Conservation (phyloP, 2,797 vertebrate genomes). For the Nannoperca obscura region DNA sequence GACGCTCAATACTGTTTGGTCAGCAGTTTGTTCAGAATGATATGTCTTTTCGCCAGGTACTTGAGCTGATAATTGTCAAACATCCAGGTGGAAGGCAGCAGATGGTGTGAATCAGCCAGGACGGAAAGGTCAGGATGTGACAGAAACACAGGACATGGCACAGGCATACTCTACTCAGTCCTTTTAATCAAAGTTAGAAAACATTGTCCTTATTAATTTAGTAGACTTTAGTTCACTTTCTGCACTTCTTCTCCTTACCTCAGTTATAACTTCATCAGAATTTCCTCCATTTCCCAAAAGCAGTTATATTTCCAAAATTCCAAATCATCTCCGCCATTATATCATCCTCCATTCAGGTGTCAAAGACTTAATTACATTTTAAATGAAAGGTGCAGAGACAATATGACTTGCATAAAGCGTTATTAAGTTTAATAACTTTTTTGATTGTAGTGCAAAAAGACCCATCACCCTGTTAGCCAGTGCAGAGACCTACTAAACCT, state of each 20-base stretch:
- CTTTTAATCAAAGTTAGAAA: not conserved
- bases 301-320: constrained; percentile 29
- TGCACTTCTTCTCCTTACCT: not conserved
- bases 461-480: constrained; percentile 31
- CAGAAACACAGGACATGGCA: constrained; percentile 9
- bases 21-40: constrained; percentile 48
- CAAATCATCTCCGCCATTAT: constrained; percentile 32
- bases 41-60: constrained; percentile 43
- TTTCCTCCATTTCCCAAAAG: not conserved
- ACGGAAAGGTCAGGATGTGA: constrained; percentile 25
- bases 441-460: constrained; percentile 45
- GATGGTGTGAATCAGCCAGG: constrained; percentile 32
- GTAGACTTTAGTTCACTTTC: too few relatives aligned
- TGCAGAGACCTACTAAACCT: constrained; percentile 28
- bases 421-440: constrained; percentile 62
- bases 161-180: not conserved
- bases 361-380: constrained; percentile 55
- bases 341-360: constrained; percentile 45
- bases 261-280: not conserved
- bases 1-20: constrained; percentile 31
- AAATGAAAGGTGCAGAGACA: constrained; percentile 35
- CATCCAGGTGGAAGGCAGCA: constrained; percentile 42
- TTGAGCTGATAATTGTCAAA: constrained; percentile 48
- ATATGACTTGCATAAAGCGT: constrained; percentile 31
- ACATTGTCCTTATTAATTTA: not conserved